Evolutionary conservation across 2,888 invertebrate genomes (phyloP), one percentile per base, ranked within the genome.

Genomic region (Drosophila neotestacea): DNA sequence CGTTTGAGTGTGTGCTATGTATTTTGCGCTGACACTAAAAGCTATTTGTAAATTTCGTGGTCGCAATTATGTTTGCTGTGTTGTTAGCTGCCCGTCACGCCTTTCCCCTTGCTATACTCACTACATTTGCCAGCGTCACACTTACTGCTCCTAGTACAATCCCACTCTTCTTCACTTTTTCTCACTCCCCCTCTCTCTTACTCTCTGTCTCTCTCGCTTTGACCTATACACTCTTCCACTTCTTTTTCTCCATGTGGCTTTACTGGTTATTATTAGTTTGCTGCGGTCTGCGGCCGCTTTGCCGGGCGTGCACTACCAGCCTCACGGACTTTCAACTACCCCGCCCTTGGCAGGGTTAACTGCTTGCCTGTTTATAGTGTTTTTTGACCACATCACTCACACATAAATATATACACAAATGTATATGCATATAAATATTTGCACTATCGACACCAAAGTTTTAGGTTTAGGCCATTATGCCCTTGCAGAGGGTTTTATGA

Each of bases 1-100:
- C 11, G 59, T 32, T 42, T 59, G 34, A 30, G 59, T 55, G 55
- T 69, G 55, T 65, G 66, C 55, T 67, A 48, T 79, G 77, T 77
- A 80, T 80, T 88, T 83, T 77, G 65, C 69, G 86, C 86, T 85
- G 78, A 80, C 86, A 89, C 88, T 89, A 89, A 87, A 87, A 87
- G 86, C 86, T 85, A 88, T 89, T 87, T 89, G 86, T 88, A 88
- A 88, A 87, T 88, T 85, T 89, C 77, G 86, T 81, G 89, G 89
- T 83, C 82, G 83, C 85, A 85, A 89, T 89, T 89, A 88, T 88
- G 86, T 88, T 88, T 85, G 87, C 89, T 86, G 58, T 86, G 81
- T 86, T 73, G 73, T 85, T 71, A 58, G 76, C 72, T 58, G 68
- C 13, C 67, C 61, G 56, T 46, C 63, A 42, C 75, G 70, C 60